A percentile compares a stretch with the other conserved stretches of the same genome.
These are phyloP conservation scores for Gastrophysa polygoni DNA, from an alignment of 2,888 invertebrate species.

Conservation along the genomic window DNA sequence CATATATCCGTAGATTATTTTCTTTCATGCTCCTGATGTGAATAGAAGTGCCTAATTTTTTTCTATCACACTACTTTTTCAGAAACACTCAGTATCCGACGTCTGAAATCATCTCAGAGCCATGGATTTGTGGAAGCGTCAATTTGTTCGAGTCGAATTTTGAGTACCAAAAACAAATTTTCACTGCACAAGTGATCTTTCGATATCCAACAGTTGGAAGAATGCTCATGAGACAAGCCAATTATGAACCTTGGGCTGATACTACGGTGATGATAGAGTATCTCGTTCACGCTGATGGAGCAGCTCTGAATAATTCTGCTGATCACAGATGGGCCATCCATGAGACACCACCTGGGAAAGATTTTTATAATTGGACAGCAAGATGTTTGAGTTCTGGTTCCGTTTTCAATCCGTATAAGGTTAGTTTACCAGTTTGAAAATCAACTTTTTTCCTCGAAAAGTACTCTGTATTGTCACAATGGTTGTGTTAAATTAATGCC, in stretches of 20 bases:
- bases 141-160: constrained; percentile 68
- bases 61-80: no score
- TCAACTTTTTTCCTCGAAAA: no score
- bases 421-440: constrained; percentile 47
- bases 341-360: constrained; percentile 77
- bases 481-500: no score
- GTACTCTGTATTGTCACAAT: no score
- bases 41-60: no score
- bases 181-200: constrained; percentile 75
- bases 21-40: no score
- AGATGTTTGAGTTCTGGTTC: constrained; percentile 80
- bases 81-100: constrained; percentile 61
- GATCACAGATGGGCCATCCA: constrained; percentile 87
- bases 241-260: constrained; percentile 80
- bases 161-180: constrained; percentile 72
- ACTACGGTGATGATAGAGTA: constrained; percentile 84
- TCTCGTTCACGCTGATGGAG: constrained; percentile 86
- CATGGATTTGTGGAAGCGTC: constrained; percentile 72
- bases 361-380: constrained; percentile 90
- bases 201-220: constrained; percentile 87
- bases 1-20: no score
- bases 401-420: constrained; percentile 79
- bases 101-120: constrained; percentile 55
- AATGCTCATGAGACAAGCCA: constrained; percentile 81
- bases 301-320: constrained; percentile 73